Base-by-base conservation (phyloP, 2,888 invertebrate genomes). In the Leptinotarsa tumamoca region DNA sequence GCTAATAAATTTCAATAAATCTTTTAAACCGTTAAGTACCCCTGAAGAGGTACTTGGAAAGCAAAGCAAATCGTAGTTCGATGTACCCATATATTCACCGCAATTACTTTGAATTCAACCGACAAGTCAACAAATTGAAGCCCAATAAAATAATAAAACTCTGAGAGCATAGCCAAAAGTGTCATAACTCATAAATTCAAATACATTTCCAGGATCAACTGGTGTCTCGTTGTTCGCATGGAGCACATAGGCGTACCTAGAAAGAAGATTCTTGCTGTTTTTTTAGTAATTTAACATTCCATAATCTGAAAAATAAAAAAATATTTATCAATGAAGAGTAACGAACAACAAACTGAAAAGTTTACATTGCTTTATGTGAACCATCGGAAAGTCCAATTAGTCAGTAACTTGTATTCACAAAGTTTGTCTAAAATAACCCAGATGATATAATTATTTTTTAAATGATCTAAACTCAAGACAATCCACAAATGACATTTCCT, bases 141-240 rank as follows among this genome's bases (percentile, higher is more conserved):
- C 33, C 79, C 63, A 78, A 81, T 82, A 82, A 82, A 82, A 74
- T 68, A 71, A 81, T 81, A 82, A 81, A 81, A 78, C 75, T 77
- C 76, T 74, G 49, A 61, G 63, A 74, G 63, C 75, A 69, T 72
- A 78, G 77, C 79, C 78, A 73, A 80, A 80, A 71, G 78, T 82
- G 83, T 82, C 83, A 83, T 80, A 84, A 83, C 83, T 82, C 80
- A 82, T 82, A 84, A 83, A 84, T 83, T 79, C 81, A 66, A 73
- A 71, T 78, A 75, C 63, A 73, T 68, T 54, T 72, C 21, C 73
- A 13, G 18, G 61, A 71, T 73, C 69, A 69, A 74, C 72, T 76
- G 73, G 61, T 74, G 61, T 69, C 50, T 21, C 15, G 18, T 54
- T 15, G 33, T 54, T 72, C 7, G n/a, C 18, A 27, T n/a, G 4